Percentiles rank a stretch among this genome's conserved stretches.
phyloP scores from a whole-genome alignment of 2,888 invertebrate species.

The Abrostola tripartita region DNA sequence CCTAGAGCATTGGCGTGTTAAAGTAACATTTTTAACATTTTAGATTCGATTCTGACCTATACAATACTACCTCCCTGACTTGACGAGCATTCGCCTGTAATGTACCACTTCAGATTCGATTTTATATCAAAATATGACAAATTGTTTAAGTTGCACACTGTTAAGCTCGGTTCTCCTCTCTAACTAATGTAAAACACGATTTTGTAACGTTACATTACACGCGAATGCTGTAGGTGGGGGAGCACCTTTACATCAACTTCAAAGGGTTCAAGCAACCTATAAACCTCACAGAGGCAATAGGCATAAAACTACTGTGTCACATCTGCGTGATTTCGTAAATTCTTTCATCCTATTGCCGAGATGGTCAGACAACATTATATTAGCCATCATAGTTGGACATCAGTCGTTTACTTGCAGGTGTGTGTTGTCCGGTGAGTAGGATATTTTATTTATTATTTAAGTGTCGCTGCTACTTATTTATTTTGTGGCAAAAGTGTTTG shows the following conservation, averaged over 20 bases:
- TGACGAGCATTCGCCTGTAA: too few species aligned
- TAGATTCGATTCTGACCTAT: too few species aligned
- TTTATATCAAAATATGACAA: too few species aligned
- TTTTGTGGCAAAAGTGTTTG: not conserved
- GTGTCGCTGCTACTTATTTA: not conserved
- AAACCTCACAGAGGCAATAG: slow-evolving; percentile 28
- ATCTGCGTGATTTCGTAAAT: slow-evolving; percentile 13
- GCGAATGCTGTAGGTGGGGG: too few species aligned
- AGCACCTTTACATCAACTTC: too few species aligned
- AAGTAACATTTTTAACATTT: too few species aligned
- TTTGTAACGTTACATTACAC: too few species aligned
- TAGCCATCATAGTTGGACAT: slow-evolving; percentile 20
- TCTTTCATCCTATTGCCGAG: slow-evolving; percentile 16
- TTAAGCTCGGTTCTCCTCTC: not conserved
- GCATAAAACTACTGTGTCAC: not conserved
- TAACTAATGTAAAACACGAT: too few species aligned
- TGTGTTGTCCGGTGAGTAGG: slow-evolving; percentile 19
- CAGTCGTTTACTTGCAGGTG: slow-evolving; percentile 17
- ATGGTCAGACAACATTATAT: slow-evolving; percentile 30
- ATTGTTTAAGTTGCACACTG: too few species aligned
- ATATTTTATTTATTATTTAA: not conserved
- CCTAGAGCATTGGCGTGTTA: too few species aligned
- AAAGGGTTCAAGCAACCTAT: not conserved
- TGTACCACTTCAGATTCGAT: too few species aligned
- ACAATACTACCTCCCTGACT: too few species aligned